Percentiles rank a stretch among this genome's conserved stretches.
These are phyloP conservation scores for Crocodylus rhombifer DNA, from an alignment of 2,797 vertebrate genomes.

Conservation along the genomic window DNA sequence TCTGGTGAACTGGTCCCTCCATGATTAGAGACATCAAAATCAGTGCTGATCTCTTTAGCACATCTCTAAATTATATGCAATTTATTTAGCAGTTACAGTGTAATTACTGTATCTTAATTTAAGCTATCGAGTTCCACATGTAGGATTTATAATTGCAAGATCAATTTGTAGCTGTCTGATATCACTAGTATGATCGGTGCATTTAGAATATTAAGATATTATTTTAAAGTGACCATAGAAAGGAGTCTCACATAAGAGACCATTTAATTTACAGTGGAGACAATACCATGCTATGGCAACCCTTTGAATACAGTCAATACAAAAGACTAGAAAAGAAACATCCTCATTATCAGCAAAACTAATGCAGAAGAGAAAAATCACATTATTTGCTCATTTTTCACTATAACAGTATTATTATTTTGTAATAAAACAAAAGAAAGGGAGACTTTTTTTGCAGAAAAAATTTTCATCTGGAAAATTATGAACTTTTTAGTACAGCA, in stretches of 20 bases:
- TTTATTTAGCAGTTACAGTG: conserved; percentile 69
- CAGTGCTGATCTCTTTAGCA: conserved; percentile 25
- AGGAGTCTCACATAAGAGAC: neutral
- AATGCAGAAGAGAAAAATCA: neutral
- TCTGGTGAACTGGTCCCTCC: neutral
- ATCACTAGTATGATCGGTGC: conserved; percentile 42
- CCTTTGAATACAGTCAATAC: neutral
- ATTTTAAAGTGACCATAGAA: conserved; percentile 7
- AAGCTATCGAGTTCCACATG: conserved; percentile 38
- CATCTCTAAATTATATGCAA: conserved; percentile 60
- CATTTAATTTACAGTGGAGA: neutral
- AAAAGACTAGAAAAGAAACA: neutral
- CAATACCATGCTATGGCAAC: neutral
- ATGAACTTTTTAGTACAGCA: neutral
- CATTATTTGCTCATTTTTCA: neutral
- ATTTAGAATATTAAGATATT: conserved; percentile 23
- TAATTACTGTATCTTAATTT: conserved; percentile 70
- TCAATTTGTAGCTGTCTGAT: conserved; percentile 53
- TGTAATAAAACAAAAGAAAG: neutral
- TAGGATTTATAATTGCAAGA: conserved; percentile 61
- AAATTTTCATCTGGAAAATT: neutral
- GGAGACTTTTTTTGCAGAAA: neutral
- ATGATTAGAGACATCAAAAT: conserved; percentile 58
- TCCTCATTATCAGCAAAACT: neutral
- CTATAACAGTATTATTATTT: neutral